Percentiles rank a stretch among this genome's conserved stretches.
Evolutionary conservation across 2,797 vertebrate species (phyloP).

Genomic region (Acipenser oxyrinchus): DNA sequence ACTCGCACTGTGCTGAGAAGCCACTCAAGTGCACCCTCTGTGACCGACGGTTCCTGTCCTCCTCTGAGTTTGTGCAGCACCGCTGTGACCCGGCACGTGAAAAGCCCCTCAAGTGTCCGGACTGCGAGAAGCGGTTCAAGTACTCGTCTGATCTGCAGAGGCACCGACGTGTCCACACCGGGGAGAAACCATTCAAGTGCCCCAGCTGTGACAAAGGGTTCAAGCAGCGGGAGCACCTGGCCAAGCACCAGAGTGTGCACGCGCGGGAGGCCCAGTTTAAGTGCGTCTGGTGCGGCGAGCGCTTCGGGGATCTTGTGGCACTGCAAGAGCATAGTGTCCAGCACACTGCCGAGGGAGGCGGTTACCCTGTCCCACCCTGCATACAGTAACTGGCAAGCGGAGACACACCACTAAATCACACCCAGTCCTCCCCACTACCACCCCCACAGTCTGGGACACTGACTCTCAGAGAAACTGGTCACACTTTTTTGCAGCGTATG

Average conservation of each 20-base stretch:
- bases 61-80: conserved; percentile 93
- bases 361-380: conserved; percentile 80
- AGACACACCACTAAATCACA: not conserved
- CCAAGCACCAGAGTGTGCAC: conserved; percentile 89
- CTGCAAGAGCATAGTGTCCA: conserved; percentile 94
- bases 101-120: conserved; percentile 90
- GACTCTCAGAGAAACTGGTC: too few relatives aligned
- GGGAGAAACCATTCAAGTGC: conserved; percentile 95
- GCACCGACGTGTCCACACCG: conserved; percentile 86
- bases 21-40: conserved; percentile 92
- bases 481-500: too few relatives aligned
- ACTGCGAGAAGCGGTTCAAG: conserved; percentile 96
- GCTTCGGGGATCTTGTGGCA: conserved; percentile 85
- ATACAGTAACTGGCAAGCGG: conserved; percentile 49
- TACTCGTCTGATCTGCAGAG: conserved; percentile 92
- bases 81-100: conserved; percentile 88
- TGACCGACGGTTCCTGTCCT: conserved; percentile 91
- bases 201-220: conserved; percentile 91
- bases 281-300: conserved; percentile 93
- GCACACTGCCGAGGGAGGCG: conserved; percentile 80
- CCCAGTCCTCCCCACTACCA: not conserved
- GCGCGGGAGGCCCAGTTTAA: conserved; percentile 94
- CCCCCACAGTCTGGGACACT: not conserved
- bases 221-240: conserved; percentile 93
- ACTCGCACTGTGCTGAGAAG: conserved; percentile 87